Evolutionary conservation across 1,140 invertebrate genomes (phyloP).

Genomic region (Meloidogyne exigua): DNA sequence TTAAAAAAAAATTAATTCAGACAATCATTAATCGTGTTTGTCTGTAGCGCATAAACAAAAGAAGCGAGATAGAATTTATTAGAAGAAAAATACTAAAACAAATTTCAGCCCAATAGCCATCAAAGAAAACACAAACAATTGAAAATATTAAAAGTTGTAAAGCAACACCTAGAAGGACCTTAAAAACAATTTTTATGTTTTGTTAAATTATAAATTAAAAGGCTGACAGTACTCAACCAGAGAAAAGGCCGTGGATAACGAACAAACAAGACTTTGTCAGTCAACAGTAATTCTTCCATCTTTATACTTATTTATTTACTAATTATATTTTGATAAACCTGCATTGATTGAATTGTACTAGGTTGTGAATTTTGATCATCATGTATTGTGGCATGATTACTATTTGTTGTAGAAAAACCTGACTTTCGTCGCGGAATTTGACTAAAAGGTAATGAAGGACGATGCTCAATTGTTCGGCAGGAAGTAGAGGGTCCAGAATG

Average conservation of each 20-base stretch:
- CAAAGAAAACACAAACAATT: constrained; percentile 58
- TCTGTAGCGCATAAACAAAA: constrained; percentile 46
- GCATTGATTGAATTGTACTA: constrained; percentile 16
- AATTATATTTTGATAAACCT: constrained; percentile 4
- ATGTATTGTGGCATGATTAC: constrained; percentile 6
- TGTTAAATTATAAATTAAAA: not conserved
- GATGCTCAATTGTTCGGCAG: constrained; percentile 1
- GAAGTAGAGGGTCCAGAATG: constrained; percentile 17
- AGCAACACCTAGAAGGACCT: constrained; percentile 8
- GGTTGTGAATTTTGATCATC: constrained; percentile 6
- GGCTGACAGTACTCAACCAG: constrained; percentile 49
- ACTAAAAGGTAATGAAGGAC: not conserved
- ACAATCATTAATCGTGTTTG: constrained; percentile 50
- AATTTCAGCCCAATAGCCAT: constrained; percentile 50
- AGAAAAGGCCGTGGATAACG: constrained; percentile 43
- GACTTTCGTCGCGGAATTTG: constrained; percentile 15
- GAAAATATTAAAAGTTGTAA: constrained; percentile 54
- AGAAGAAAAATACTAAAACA: constrained; percentile 45
- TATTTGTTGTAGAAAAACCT: constrained; percentile 18
- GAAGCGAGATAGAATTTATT: constrained; percentile 45
- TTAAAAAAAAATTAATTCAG: constrained; percentile 1
- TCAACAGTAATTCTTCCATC: constrained; percentile 36
- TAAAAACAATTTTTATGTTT: not conserved
- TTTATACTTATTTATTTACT: not conserved
- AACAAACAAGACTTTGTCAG: constrained; percentile 48